Percentiles rank a stretch among this genome's conserved stretches.
These are phyloP conservation scores for Dasypogon diadema DNA, from an alignment of 2,888 invertebrate genomes.

Conservation along the genomic window DNA sequence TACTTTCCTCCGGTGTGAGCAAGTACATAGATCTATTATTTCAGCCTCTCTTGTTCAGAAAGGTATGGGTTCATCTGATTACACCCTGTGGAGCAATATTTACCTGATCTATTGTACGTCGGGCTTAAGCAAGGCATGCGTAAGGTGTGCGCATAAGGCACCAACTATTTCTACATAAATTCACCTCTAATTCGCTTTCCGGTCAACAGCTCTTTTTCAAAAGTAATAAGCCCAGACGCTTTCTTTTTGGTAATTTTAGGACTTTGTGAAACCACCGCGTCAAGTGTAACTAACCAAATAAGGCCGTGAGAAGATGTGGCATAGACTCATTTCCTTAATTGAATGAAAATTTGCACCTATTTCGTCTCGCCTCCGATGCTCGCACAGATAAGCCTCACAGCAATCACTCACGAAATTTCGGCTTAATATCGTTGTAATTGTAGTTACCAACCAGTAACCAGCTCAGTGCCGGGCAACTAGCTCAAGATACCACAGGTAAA, in stretches of 20 bases:
- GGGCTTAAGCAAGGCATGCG: not conserved
- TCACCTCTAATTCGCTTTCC: conserved; percentile 10
- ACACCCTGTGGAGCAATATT: conserved; percentile 22
- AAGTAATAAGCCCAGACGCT: not conserved
- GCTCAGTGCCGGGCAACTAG: not conserved
- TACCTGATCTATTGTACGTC: not conserved
- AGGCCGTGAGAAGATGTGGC: not conserved
- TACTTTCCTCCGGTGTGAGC: not conserved
- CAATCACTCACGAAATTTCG: not conserved
- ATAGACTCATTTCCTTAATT: conserved; percentile 8
- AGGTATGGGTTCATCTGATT: conserved; percentile 21
- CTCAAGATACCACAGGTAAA: not conserved
- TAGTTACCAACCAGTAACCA: not conserved
- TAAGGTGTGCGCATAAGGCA: not conserved
- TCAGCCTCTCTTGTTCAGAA: not conserved
- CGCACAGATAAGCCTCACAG: not conserved
- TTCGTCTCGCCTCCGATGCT: not conserved
- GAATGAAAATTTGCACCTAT: conserved; percentile 20
- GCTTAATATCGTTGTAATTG: conserved; percentile 7
- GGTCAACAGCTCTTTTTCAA: conserved; percentile 1
- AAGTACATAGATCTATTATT: not conserved
- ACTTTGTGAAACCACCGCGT: not conserved
- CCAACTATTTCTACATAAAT: not conserved
- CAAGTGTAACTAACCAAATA: not conserved
- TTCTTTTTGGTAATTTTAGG: not conserved